Percentiles rank a stretch among this genome's conserved stretches.
Conservation (phyloP, 2,113 vertebrate species). For the Catharus bicknelli region DNA sequence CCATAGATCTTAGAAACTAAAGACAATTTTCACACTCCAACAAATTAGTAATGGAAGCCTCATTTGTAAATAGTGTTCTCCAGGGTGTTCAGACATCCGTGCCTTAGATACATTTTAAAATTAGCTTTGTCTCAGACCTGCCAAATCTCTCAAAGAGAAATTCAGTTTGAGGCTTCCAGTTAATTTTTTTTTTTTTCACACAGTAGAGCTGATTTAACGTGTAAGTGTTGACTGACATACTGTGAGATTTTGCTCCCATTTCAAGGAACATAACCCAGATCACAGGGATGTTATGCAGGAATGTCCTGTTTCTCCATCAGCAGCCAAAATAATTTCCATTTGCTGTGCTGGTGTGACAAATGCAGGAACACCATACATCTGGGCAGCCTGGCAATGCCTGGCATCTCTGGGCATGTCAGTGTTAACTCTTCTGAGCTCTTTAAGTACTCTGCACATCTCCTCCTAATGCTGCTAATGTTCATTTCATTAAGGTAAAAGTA, state of each 20-base stretch:
- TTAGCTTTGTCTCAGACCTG: neutral
- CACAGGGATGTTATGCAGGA: neutral
- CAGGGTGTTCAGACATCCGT: neutral
- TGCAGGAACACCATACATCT: neutral
- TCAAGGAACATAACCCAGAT: neutral
- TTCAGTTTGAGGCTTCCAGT: neutral
- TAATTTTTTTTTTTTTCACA: neutral
- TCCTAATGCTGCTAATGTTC: neutral
- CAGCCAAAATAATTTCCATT: neutral
- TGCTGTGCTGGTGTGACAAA: neutral
- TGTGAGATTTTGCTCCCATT: neutral
- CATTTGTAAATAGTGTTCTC: neutral
- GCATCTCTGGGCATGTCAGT: neutral
- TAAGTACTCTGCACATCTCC: neutral
- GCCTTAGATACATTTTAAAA: neutral
- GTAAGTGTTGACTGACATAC: neutral
- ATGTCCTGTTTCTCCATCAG: neutral
- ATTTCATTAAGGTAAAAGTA: slow-evolving; percentile 47
- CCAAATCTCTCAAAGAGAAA: neutral
- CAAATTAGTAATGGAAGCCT: neutral
- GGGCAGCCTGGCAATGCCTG: neutral
- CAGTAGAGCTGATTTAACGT: neutral
- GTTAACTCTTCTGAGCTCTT: neutral
- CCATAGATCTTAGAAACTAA: neutral
- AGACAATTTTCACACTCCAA: neutral